phyloP scores from a whole-genome alignment of 2,888 invertebrate genomes.

The Nymphalis polychloros region DNA sequence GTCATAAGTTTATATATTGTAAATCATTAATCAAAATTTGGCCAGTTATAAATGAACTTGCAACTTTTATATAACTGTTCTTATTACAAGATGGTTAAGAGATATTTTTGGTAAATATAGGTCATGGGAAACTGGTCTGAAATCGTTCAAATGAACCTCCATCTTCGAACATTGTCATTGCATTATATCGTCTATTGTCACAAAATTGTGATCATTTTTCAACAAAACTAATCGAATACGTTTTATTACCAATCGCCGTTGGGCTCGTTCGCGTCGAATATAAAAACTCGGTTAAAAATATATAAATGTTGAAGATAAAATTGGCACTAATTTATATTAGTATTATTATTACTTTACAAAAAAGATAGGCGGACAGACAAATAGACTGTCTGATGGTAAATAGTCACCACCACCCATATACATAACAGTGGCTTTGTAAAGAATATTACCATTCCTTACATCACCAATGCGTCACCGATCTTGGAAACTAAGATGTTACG shows the following conservation, averaged over 20 bases:
- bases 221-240: slow-evolving; percentile 3
- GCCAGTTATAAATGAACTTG: neutral
- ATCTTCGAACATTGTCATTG: slow-evolving; percentile 5
- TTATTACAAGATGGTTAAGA: neutral
- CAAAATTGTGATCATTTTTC: slow-evolving; percentile 16
- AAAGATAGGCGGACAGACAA: too few relatives aligned
- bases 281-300: too few relatives aligned
- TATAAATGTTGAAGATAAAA: too few relatives aligned
- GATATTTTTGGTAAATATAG: neutral
- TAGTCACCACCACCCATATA: too few relatives aligned
- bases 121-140: neutral
- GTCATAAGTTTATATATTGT: slow-evolving; percentile 9
- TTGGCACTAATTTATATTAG: too few relatives aligned
- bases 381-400: too few relatives aligned
- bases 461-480: too few relatives aligned
- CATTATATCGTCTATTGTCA: slow-evolving; percentile 18
- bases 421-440: too few relatives aligned
- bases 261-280: neutral
- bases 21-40: slow-evolving; percentile 1
- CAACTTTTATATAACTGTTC: neutral
- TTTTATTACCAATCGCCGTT: neutral
- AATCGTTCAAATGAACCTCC: slow-evolving; percentile 6
- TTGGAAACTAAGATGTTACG: too few relatives aligned
- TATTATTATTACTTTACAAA: too few relatives aligned
- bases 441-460: too few relatives aligned